Percentiles rank a stretch among this genome's conserved stretches.
Conservation (phyloP, 2,888 invertebrate species). For the Tortrix viridana region DNA sequence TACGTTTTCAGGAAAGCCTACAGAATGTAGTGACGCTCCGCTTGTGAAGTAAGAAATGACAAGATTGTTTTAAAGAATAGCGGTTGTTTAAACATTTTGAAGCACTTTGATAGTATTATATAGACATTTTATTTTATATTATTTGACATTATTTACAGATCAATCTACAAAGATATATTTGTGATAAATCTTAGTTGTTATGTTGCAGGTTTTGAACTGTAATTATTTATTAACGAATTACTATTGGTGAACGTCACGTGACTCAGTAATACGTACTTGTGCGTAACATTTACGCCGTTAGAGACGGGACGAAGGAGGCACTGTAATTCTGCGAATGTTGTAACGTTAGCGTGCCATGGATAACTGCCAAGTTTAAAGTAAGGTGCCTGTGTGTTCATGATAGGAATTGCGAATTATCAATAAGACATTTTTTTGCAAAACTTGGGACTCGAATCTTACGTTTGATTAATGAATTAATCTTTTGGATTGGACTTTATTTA, state of each 20-base stretch:
- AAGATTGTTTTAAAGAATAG: slow-evolving; percentile 42
- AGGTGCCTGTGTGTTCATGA: slow-evolving; percentile 81
- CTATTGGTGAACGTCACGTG: background rate
- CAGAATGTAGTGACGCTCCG: slow-evolving; percentile 58
- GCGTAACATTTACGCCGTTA: slow-evolving; percentile 4
- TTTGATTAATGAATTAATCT: too few relatives aligned
- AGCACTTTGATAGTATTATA: slow-evolving; percentile 40
- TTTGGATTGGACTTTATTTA: too few relatives aligned
- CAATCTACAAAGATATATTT: slow-evolving; percentile 31
- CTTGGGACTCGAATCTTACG: slow-evolving; percentile 18
- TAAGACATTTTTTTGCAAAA: slow-evolving; percentile 32
- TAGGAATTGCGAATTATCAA: slow-evolving; percentile 41
- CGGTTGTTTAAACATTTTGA: slow-evolving; percentile 36
- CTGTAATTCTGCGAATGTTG: slow-evolving; percentile 27
- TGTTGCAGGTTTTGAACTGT: slow-evolving; percentile 4
- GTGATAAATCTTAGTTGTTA: slow-evolving; percentile 34
- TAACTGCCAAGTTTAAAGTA: slow-evolving; percentile 72
- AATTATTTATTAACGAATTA: slow-evolving; percentile 4
- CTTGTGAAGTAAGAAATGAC: slow-evolving; percentile 49
- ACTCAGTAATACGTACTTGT: background rate
- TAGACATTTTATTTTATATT: slow-evolving; percentile 29
- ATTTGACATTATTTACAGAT: slow-evolving; percentile 24
- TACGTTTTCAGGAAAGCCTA: slow-evolving; percentile 62
- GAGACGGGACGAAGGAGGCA: slow-evolving; percentile 24
- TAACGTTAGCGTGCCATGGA: slow-evolving; percentile 68